These are phyloP conservation scores for Rotaria sp. DNA, from an alignment of 2,888 invertebrate genomes.

Conservation along the genomic window DNA sequence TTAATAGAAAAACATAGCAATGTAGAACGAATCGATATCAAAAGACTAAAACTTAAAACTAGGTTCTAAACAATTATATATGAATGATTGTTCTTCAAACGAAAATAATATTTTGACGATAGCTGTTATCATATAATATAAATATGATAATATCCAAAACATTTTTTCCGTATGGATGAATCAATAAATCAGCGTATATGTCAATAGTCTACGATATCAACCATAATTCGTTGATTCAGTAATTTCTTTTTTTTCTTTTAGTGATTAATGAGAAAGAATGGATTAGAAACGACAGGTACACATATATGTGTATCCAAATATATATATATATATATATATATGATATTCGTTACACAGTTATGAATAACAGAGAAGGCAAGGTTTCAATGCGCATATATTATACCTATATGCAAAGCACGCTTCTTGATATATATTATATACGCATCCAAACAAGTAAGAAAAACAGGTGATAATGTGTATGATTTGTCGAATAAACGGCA, in stretches of 20 bases:
- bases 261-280: not conserved
- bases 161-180: not conserved
- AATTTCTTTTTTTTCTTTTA: not conserved
- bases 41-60: too few species aligned
- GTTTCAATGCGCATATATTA: not conserved
- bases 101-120: not conserved
- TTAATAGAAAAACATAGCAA: too few species aligned
- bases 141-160: not conserved
- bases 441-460: not conserved
- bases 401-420: not conserved
- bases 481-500: not conserved
- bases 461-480: conserved; percentile 1
- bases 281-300: not conserved
- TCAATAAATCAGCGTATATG: not conserved
- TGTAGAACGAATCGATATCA: too few species aligned
- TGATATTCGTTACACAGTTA: not conserved
- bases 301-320: not conserved
- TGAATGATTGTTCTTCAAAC: not conserved
- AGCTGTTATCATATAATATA: not conserved
- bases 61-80: not conserved
- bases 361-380: not conserved
- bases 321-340: not conserved
- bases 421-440: not conserved
- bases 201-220: not conserved
- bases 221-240: not conserved